phyloP scores from a whole-genome alignment of 2,113 vertebrate species.

The Willisornis vidua region DNA sequence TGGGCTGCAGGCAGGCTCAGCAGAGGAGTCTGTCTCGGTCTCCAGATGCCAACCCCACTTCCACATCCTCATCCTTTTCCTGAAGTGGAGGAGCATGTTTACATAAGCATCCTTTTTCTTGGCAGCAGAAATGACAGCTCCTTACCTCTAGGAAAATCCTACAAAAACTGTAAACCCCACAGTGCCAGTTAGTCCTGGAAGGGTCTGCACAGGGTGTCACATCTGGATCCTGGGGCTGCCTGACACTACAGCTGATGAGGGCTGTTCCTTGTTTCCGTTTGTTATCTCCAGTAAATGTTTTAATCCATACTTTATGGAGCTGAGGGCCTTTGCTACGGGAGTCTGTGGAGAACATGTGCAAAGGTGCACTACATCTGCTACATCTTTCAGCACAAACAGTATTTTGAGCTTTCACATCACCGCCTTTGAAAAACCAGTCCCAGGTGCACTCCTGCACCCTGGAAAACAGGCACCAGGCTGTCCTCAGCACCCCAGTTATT shows the following conservation, averaged over 20 bases:
- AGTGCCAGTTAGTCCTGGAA: neutral
- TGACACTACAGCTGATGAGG: neutral
- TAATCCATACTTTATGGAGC: neutral
- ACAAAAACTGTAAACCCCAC: neutral
- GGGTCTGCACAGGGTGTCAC: neutral
- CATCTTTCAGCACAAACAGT: neutral
- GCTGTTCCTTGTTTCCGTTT: neutral
- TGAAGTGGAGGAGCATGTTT: neutral
- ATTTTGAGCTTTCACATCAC: neutral
- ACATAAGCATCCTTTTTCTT: neutral
- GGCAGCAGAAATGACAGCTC: neutral
- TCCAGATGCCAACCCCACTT: rapidly evolving
- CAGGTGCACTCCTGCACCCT: neutral
- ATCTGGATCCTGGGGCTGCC: neutral
- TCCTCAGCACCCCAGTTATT: no score
- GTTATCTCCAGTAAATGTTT: neutral
- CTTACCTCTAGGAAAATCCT: neutral
- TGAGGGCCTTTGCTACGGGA: neutral
- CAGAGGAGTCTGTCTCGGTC: neutral
- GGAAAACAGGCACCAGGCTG: no score
- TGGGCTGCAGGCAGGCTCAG: neutral
- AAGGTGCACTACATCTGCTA: neutral
- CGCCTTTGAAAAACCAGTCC: neutral
- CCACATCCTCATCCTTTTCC: neutral
- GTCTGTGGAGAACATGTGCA: neutral